phyloP scores from a whole-genome alignment of 1,140 invertebrate species.

The Homalodisca vitripennis region DNA sequence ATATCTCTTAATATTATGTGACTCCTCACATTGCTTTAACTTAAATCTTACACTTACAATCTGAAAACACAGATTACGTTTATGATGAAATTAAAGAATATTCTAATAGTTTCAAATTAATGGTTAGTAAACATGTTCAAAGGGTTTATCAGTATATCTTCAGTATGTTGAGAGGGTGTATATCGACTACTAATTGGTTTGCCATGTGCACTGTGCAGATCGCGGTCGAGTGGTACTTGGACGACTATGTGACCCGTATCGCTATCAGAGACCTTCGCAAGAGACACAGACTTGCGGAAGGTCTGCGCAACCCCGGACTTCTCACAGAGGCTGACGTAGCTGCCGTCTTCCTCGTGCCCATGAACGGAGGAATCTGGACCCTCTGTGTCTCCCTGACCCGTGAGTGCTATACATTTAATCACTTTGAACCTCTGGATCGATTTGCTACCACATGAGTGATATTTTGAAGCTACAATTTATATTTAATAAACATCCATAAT shows the following conservation, averaged over 20 bases:
- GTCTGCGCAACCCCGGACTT: neutral
- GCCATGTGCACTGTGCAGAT: conserved; percentile 23
- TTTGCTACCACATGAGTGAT: neutral
- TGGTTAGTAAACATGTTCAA: too few species aligned
- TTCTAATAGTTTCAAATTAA: too few species aligned
- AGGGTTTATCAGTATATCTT: too few species aligned
- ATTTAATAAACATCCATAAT: too few species aligned
- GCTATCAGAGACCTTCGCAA: conserved; percentile 51
- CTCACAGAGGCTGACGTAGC: conserved; percentile 19
- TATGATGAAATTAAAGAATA: too few species aligned
- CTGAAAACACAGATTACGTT: too few species aligned
- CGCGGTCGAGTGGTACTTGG: conserved; percentile 45
- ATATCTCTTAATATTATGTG: too few species aligned
- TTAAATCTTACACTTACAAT: too few species aligned
- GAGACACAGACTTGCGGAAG: neutral
- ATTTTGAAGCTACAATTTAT: neutral
- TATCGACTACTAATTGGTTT: too few species aligned
- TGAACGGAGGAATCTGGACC: conserved; percentile 86
- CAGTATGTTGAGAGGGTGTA: too few species aligned
- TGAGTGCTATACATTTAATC: conserved; percentile 49
- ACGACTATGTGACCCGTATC: conserved; percentile 43
- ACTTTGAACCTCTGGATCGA: too few species aligned
- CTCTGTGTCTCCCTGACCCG: conserved; percentile 74
- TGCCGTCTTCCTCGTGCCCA: conserved; percentile 72
- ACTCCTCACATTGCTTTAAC: too few species aligned